These are phyloP conservation scores for Ellobius talpinus DNA, from an alignment of 2,113 vertebrate genomes.

Conservation along the genomic window DNA sequence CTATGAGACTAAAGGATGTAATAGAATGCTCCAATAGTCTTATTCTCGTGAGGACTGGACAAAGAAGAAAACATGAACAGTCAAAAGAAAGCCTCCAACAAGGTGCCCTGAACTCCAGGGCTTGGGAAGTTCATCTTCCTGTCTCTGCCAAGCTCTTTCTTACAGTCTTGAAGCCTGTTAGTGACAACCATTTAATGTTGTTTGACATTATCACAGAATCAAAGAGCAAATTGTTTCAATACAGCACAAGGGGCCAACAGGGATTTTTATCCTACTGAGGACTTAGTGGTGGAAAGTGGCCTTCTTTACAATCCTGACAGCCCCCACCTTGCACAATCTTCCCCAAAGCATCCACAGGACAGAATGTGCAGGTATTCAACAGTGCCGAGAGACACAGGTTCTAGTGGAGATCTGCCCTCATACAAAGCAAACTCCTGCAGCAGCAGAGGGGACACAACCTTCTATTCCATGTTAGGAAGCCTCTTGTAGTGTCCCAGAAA, in stretches of 20 bases:
- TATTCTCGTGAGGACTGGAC: slow-evolving; percentile 61
- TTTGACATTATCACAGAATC: slow-evolving; percentile 62
- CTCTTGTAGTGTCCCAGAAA: neutral
- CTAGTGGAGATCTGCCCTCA: neutral
- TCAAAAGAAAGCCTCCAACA: slow-evolving; percentile 64
- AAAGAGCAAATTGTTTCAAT: slow-evolving; percentile 71
- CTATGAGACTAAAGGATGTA: slow-evolving; percentile 53
- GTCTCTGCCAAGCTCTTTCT: slow-evolving; percentile 67
- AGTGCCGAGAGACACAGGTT: neutral
- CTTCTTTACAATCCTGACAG: slow-evolving; percentile 24
- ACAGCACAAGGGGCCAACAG: slow-evolving; percentile 11
- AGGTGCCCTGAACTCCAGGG: slow-evolving; percentile 58
- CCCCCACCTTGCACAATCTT: slow-evolving; percentile 16
- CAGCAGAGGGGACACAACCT: neutral
- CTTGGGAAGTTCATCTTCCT: slow-evolving; percentile 77
- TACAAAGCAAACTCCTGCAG: neutral
- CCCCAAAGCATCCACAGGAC: neutral
- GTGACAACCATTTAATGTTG: slow-evolving; percentile 45
- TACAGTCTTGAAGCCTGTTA: slow-evolving; percentile 40
- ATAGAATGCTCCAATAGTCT: slow-evolving; percentile 43
- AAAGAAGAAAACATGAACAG: slow-evolving; percentile 62
- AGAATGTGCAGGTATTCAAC: neutral
- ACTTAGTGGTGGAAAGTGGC: slow-evolving; percentile 1
- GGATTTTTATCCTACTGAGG: slow-evolving; percentile 51
- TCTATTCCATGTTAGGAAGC: neutral